phyloP scores from a whole-genome alignment of 2,797 vertebrate genomes.

The Dipus sagitta region DNA sequence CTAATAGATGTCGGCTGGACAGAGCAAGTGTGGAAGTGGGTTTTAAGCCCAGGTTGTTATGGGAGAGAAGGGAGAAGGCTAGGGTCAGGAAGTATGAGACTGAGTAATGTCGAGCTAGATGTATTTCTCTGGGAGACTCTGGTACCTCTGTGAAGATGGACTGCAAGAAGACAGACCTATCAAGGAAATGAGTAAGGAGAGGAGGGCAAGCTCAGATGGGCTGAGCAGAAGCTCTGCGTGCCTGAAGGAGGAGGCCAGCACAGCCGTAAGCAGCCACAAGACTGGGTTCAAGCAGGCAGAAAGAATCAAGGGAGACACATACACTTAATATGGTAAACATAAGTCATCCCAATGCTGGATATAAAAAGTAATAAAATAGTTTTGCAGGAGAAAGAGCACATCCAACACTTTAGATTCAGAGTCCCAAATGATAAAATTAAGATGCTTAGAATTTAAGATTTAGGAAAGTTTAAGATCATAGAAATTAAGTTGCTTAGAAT shows the following conservation, averaged over 20 bases:
- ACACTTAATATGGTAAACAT: neutral
- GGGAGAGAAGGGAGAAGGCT: neutral
- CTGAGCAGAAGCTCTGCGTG: neutral
- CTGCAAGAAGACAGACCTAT: neutral
- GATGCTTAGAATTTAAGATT: slow-evolving; percentile 4
- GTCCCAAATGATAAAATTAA: neutral
- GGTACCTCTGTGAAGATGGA: neutral
- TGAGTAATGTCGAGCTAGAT: neutral
- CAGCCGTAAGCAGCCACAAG: neutral
- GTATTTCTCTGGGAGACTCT: neutral
- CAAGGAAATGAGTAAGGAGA: neutral
- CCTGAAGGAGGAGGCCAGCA: neutral
- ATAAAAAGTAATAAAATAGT: neutral
- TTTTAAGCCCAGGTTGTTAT: neutral
- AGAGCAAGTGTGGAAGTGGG: neutral
- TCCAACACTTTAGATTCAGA: neutral
- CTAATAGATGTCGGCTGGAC: neutral
- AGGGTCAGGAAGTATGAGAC: neutral
- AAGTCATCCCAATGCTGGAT: neutral
- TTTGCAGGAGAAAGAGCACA: neutral
- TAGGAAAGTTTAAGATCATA: neutral
- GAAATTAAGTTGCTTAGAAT: neutral
- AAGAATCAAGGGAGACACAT: neutral
- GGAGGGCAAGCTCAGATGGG: neutral
- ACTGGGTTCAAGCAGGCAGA: neutral